Evolutionary conservation across 2,113 vertebrate species (phyloP).

Genomic region (Pelobates fuscus): DNA sequence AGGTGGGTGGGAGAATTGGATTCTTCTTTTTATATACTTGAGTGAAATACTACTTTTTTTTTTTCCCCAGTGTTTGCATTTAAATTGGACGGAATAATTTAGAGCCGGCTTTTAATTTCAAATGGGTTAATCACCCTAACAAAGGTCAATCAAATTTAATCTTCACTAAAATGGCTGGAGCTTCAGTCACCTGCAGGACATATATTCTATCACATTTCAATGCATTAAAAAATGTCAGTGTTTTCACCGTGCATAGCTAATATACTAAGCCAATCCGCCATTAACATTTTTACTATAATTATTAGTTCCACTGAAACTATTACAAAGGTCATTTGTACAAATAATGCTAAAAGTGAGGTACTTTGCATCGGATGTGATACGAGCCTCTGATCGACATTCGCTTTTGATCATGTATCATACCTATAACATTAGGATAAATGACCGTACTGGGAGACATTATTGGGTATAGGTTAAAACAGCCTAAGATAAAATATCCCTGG

Average conservation of each 20-base stretch:
- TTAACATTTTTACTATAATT: slow-evolving; percentile 68
- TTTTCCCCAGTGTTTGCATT: slow-evolving; percentile 65
- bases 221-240: slow-evolving; percentile 62
- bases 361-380: slow-evolving; percentile 59
- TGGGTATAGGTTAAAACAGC: slow-evolving; percentile 64
- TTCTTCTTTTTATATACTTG: slow-evolving; percentile 58
- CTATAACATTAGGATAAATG: slow-evolving; percentile 59
- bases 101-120: slow-evolving; percentile 71
- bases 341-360: slow-evolving; percentile 63
- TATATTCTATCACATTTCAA: slow-evolving; percentile 72
- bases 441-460: slow-evolving; percentile 68
- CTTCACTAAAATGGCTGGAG: slow-evolving; percentile 71
- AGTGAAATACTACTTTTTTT: slow-evolving; percentile 54
- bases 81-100: slow-evolving; percentile 75
- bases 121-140: slow-evolving; percentile 74
- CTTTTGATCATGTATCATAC: slow-evolving; percentile 56
- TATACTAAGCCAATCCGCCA: slow-evolving; percentile 65
- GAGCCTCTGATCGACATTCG: slow-evolving; percentile 64
- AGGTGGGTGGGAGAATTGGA: slow-evolving; percentile 22
- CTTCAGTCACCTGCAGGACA: slow-evolving; percentile 69
- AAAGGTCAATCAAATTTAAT: slow-evolving; percentile 78
- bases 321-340: slow-evolving; percentile 67
- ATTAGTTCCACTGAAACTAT: slow-evolving; percentile 69
- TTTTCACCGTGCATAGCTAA: slow-evolving; percentile 58
- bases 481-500: too few relatives aligned